phyloP scores from a whole-genome alignment of 2,797 vertebrate genomes.

The Hirundo rustica region DNA sequence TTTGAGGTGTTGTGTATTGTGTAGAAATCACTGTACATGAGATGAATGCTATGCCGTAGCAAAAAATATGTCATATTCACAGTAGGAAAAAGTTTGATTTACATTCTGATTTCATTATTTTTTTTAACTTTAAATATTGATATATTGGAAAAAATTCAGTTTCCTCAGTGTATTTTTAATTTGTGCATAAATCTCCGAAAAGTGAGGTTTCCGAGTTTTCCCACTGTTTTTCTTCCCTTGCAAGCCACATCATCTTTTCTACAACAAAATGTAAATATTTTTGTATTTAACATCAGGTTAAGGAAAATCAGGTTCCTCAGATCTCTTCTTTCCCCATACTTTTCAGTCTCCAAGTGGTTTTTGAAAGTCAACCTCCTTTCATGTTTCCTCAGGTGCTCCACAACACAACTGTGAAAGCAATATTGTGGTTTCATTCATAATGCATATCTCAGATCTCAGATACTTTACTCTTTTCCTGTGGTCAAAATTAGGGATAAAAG shows the following conservation, averaged over 20 bases:
- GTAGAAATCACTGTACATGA: neutral
- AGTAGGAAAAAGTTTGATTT: neutral
- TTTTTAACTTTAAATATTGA: neutral
- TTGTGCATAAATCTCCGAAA: neutral
- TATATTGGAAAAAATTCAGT: neutral
- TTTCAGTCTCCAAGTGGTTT: neutral
- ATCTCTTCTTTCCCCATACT: neutral
- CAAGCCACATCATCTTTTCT: neutral
- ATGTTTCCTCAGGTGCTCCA: neutral
- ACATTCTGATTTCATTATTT: neutral
- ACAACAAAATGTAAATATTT: neutral
- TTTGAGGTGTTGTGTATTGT: neutral
- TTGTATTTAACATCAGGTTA: neutral
- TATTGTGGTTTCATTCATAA: neutral
- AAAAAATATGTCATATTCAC: neutral
- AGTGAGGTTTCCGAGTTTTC: neutral
- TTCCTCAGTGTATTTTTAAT: neutral
- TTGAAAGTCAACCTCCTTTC: neutral
- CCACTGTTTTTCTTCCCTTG: neutral
- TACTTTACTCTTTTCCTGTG: constrained; percentile 2
- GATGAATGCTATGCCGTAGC: neutral
- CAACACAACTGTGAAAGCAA: neutral
- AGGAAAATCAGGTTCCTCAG: neutral
- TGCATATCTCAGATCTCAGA: neutral
- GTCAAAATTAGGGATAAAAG: neutral